Evolutionary conservation across 2,113 vertebrate species (phyloP), one percentile per base, ranked within the genome.

Genomic region (Manacus vitellinus): DNA sequence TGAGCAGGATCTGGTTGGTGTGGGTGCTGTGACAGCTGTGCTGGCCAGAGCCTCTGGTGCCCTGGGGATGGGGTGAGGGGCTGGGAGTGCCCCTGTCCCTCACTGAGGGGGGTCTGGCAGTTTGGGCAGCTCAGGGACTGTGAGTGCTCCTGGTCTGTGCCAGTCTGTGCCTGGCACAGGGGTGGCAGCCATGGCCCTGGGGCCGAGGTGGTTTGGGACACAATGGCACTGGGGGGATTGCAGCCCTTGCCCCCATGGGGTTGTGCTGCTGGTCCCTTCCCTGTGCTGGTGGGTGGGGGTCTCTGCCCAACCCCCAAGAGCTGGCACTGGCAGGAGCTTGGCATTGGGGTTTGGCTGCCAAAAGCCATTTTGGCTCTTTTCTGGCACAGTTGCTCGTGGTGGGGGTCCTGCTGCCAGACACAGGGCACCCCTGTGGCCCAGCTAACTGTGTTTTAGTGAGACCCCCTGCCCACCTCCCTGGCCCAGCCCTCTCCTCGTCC

Each of bases 61-160:
- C 27, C 61, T 55, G 54, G 39, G 68, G 61, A 12, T 5, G 25
- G 10, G 11, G 59, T 37, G 37, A 39, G 37, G 25, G 59, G 35
- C 59, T 8, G 37, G 41, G 20, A 54, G 37, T 33, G 67, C 7
- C 56, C 2, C 0, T 19, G 76, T 33, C 14, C 14, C 8, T 31
- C 31, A 10, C 58, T 37, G 23, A 24, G 33, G 33, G 56, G 66
- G 68, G 35, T 14, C 70, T 41, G 3, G 49, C 30, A 11, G 30
- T 17, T 2, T 5, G 59, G 52, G 12, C 59, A 61, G 61, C 54
- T 61, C 3, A 0, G n/a, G 33, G n/a, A 12, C 61, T 43, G 39
- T 2, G 8, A 22, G 27, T 43, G 14, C 47, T 68, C 30, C 39
- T 54, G 47, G 20, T 25, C 70, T 68, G 28, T 58, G 59, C 30